A percentile compares a stretch with the other conserved stretches of the same genome.
Evolutionary conservation across 2,113 vertebrate species (phyloP).

Genomic region (Atractosteus spatula): DNA sequence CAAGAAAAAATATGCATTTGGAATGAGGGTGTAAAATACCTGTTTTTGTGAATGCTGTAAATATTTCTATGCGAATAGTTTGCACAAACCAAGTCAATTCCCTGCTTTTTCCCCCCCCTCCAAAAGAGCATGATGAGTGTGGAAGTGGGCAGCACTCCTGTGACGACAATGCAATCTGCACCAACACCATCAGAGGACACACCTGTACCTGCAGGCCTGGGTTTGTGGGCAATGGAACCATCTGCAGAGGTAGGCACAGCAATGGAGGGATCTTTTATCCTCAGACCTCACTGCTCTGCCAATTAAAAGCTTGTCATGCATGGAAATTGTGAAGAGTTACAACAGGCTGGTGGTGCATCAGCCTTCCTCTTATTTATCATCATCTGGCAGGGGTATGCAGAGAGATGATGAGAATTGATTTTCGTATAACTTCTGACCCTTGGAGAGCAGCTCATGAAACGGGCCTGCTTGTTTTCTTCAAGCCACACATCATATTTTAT

Average conservation of each 20-base stretch:
- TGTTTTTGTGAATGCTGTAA: too few species aligned
- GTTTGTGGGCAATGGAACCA: constrained; percentile 88
- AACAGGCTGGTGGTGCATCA: not conserved
- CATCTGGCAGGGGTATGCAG: constrained; percentile 26
- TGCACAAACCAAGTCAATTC: not conserved
- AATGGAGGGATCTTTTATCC: fast-evolving
- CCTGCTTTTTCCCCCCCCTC: constrained; percentile 10
- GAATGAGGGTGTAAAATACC: too few species aligned
- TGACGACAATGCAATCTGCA: constrained; percentile 89
- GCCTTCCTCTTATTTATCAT: constrained; percentile 32
- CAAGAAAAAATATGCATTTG: too few species aligned
- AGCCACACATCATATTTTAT: too few species aligned
- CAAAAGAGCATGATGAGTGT: constrained; percentile 86
- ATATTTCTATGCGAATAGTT: too few species aligned
- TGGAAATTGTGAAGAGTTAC: not conserved
- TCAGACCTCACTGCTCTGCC: not conserved
- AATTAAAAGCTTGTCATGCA: not conserved
- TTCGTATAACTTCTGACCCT: constrained; percentile 12
- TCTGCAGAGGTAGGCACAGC: constrained; percentile 78
- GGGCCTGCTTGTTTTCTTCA: too few species aligned
- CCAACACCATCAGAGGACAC: constrained; percentile 88
- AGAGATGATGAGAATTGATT: constrained; percentile 49
- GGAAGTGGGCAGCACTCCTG: constrained; percentile 73
- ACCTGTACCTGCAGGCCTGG: constrained; percentile 93
- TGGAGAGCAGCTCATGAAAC: too few species aligned